Base-by-base conservation (phyloP, 2,888 invertebrate species). In the Odontocerum albicorne region DNA sequence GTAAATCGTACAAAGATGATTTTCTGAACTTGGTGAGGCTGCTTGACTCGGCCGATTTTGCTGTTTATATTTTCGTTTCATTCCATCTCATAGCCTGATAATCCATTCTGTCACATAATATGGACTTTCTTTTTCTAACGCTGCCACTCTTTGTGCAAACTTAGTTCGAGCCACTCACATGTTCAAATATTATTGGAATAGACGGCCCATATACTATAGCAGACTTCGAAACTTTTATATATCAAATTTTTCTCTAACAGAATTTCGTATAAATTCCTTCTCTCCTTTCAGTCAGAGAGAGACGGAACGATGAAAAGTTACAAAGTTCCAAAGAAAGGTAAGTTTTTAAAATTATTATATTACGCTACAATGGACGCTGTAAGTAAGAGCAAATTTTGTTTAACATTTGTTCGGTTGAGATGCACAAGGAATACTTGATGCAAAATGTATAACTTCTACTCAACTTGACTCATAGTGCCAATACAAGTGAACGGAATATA, bases 121-220 rank as follows among this genome's bases (percentile, higher is more conserved):
- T 27, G 10, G 27, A 10, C 27, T 4, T 27, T 10, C 27, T 27
- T 10, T 27, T 27, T 7, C 27, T 27, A 7, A 27, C n/a, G n/a
- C n/a, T 27, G 6, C 46, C 49, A 47, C 46, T 49, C 45, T 32
- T 39, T 45, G 36, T 12, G 12, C 13, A 42, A 59, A 59, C 46
- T 59, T 52, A 35, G 55, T 33, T 21, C 53, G 44, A 45, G 52
- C 49, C 47, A 60, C 57, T 60, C 60, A 52, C 57, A 52, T 55
- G 51, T 49, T 57, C 57, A 55, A 56, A 56, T 58, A 54, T 56
- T 61, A 61, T 61, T 61, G 61, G 53, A 61, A 61, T 50, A 53
- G 61, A 61, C 57, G 61, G 58, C 55, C 61, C 61, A 61, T 61
- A 61, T 55, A 61, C 61, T 61, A 61, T 61, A n/a, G n/a, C 57